These are phyloP conservation scores for Centropus bengalensis DNA, from an alignment of 2,113 vertebrate species.

Conservation along the genomic window DNA sequence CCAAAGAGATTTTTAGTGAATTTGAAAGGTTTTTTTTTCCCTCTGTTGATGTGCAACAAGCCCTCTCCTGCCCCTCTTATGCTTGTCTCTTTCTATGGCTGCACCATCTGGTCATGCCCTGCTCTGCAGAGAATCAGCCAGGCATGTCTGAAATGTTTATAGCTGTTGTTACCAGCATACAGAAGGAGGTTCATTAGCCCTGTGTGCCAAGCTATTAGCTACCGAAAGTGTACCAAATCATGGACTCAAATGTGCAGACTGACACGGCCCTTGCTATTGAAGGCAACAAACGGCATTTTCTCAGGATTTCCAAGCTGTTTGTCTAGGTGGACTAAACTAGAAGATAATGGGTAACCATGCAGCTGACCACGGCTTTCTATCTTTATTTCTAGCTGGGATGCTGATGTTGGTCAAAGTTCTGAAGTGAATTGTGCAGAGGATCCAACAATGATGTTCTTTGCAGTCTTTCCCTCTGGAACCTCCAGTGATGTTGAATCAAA, in stretches of 20 bases:
- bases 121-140: not conserved
- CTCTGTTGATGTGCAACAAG: not conserved
- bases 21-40: not conserved
- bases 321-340: not conserved
- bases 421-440: not conserved
- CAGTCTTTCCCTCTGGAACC: not conserved
- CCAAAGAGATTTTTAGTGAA: not conserved
- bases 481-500: not conserved
- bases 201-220: not conserved
- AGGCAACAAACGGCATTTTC: constrained; percentile 14
- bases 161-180: not conserved
- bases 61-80: constrained; percentile 6
- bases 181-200: not conserved
- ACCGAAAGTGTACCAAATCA: not conserved
- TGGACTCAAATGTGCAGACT: not conserved
- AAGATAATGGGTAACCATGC: not conserved
- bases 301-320: not conserved
- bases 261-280: not conserved
- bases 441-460: not conserved
- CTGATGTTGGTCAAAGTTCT: not conserved
- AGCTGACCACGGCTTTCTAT: not conserved
- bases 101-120: not conserved
- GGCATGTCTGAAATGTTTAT: not conserved
- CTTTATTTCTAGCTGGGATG: not conserved
- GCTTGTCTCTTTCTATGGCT: not conserved